Evolutionary conservation across 2,797 vertebrate species (phyloP).

Genomic region (Anguilla megastoma): DNA sequence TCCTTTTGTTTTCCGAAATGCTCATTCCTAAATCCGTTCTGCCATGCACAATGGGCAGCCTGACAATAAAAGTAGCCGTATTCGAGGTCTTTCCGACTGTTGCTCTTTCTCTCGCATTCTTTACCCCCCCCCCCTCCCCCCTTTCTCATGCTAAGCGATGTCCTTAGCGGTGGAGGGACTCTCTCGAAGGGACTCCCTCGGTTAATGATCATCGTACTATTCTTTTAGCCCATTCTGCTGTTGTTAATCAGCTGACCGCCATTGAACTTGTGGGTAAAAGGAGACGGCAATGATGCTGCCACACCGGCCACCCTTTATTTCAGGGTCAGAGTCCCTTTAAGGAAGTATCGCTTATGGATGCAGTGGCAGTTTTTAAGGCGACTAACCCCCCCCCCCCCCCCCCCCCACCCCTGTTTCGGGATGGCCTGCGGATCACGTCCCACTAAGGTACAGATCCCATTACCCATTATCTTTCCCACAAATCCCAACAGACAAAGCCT

Average conservation of each 20-base stretch:
- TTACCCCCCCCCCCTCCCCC: constrained; percentile 43
- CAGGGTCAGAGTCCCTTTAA: constrained; percentile 27
- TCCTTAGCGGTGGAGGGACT: neutral
- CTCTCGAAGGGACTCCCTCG: constrained; percentile 16
- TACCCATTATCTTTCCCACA: constrained; percentile 40
- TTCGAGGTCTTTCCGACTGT: constrained; percentile 54
- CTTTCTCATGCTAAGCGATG: constrained; percentile 56
- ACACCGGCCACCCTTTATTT: constrained; percentile 23
- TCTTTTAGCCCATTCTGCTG: constrained; percentile 30
- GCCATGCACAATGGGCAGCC: constrained; percentile 74
- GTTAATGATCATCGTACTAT: constrained; percentile 38
- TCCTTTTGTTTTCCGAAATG: constrained; percentile 57
- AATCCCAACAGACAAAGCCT: neutral
- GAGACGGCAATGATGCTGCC: constrained; percentile 10
- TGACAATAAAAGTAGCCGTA: constrained; percentile 59
- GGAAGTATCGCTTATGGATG: constrained; percentile 6
- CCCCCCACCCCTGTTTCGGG: constrained; percentile 37
- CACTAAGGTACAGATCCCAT: constrained; percentile 29
- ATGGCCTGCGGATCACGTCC: neutral
- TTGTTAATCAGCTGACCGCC: constrained; percentile 48
- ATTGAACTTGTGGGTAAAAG: constrained; percentile 45
- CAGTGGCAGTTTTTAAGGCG: neutral
- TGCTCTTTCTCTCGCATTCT: constrained; percentile 44
- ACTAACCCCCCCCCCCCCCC: constrained; percentile 32
- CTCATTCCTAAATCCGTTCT: constrained; percentile 69